Evolutionary conservation across 1,140 invertebrate genomes (phyloP), one percentile per base, ranked within the genome.

Genomic region (Fopius arisanus): DNA sequence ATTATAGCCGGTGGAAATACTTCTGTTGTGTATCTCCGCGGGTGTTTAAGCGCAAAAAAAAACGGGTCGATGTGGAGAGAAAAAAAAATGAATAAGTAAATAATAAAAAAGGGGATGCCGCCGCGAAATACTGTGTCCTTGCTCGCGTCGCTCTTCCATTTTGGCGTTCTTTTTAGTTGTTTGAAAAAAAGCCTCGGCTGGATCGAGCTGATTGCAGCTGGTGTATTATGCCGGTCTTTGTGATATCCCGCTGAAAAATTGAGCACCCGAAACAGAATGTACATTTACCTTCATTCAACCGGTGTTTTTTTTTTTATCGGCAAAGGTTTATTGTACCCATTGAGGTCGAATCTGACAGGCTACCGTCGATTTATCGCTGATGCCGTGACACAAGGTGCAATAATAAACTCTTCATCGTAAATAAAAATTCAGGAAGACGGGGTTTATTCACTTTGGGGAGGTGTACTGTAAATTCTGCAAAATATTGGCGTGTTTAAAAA

Each of bases 171-270:
- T 19, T 48, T 48, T 48, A 48, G n/a, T 48, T 48, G 43, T 16
- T 37, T n/a, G n/a, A n/a, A n/a, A n/a, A n/a, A 48, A 48, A 16
- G 1, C 43, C 16, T 12, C 16, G 43, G 43, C 14, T 7, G 16
- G 43, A 7, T 48, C 16, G 43, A 48, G 72, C 72, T 74, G 75
- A 77, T 77, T 77, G 75, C 72, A 67, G 41, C 59, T 23, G 26
- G 31, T 69, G 48, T 63, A 74, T 77, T 77, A 77, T 72, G 29
- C 75, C 74, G 72, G 75, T n/a, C 72, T 77, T 77, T 77, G 66
- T 70, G 69, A 48, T 12, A 48, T 19, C 16, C 70, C 66, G 70
- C 31, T 74, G 70, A 77, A 77, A 77, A 77, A 74, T 75, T 77
- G 70, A 65, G 31, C 16, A 12, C 14, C 67, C 41, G 26, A 16